Evolutionary conservation across 2,888 invertebrate species (phyloP).

Genomic region (Pristionchus mayeri): DNA sequence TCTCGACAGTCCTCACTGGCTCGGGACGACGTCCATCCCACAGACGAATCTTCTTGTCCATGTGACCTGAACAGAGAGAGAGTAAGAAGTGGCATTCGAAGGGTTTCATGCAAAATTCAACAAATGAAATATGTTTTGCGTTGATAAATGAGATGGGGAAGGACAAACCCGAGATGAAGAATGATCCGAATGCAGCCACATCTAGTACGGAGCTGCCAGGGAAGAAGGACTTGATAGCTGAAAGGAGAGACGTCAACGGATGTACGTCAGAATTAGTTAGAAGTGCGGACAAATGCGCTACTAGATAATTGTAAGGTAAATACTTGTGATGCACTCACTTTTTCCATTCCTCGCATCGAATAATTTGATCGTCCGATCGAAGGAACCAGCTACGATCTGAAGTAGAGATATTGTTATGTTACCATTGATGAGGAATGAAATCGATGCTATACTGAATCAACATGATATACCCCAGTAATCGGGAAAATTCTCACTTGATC

Average conservation of each 20-base stretch:
- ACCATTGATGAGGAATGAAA: background rate
- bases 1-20: conserved; percentile 85
- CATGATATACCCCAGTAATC: background rate
- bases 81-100: background rate
- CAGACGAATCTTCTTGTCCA: conserved; percentile 93
- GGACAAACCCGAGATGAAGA: conserved; percentile 87
- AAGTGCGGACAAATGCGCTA: too few relatives aligned
- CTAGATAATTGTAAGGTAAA: too few relatives aligned
- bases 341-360: conserved; percentile 96
- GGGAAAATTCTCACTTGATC: conserved; percentile 45
- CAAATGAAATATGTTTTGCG: background rate
- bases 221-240: conserved; percentile 68
- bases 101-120: background rate
- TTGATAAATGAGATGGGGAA: background rate
- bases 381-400: conserved; percentile 96
- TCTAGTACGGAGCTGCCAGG: conserved; percentile 70
- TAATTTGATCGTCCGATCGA: conserved; percentile 96
- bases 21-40: conserved; percentile 92
- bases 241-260: conserved; percentile 1
- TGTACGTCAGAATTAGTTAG: background rate
- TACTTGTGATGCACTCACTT: too few relatives aligned
- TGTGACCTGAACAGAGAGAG: conserved; percentile 86
- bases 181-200: conserved; percentile 82
- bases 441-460: background rate
- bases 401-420: conserved; percentile 78